Base-by-base conservation (phyloP, 2,797 vertebrate genomes). In the Pagetopsis macropterus region DNA sequence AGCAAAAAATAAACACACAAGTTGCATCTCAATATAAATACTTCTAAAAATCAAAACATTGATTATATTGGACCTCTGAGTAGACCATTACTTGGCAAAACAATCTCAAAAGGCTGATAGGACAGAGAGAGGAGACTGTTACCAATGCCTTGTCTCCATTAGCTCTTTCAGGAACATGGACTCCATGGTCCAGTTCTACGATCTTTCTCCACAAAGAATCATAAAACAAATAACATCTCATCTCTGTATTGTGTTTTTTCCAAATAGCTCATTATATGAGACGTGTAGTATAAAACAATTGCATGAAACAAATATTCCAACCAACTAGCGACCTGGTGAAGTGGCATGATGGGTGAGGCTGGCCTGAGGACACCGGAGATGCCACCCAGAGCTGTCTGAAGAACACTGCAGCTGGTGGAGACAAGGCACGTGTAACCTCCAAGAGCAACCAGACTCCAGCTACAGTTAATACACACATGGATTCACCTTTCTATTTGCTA, bases 381-480 rank as follows among this genome's bases (percentile, higher is more conserved):
- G 71, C 64, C 59, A 43, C 1, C 5, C 37, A 49, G 23, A 74
- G 40, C 37, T 17, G 49, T 37, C 19, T 31, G 62, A 52, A 23
- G 37, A 78, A 75, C 76, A 72, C 61, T 43, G 52, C 61, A 50
- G 62, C 48, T 14, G 41, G 19, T 72, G 80, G 79, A 83, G 86
- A 89, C 86, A 58, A 90, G 79, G 83, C 80, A 85, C 88, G 68
- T 69, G 6, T 72, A 37, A 72, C 65, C 54, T 70, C 62, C 54
- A 51, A 79, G 87, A 91, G 81, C 74, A 86, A 89, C 61, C 76
- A 80, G 85, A 90, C 67, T 71, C 75, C 59, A 90, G 89, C 89
- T 96, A 96, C 93, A 95, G 95, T 96, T 96, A 97, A 96, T 96
- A 96, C 90, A 78, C 94, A 93, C 94, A 90, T 87, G 76, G 87